Percentiles rank a stretch among this genome's conserved stretches.
phyloP scores from a whole-genome alignment of 2,113 vertebrate species.

The Anolis carolinensis region DNA sequence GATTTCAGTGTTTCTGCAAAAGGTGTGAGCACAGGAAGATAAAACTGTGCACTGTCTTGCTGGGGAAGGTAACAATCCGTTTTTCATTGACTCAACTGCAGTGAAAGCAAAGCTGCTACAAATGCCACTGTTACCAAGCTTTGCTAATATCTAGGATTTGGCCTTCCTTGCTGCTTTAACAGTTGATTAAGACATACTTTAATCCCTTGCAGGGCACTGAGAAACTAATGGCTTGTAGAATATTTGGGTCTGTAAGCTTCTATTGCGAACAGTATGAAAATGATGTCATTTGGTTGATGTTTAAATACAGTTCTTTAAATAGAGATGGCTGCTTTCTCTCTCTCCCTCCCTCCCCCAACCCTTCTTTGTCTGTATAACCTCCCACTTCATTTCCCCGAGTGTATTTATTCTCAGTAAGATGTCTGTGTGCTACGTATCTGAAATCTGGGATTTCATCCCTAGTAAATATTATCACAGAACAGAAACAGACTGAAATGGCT shows the following conservation, averaged over 20 bases:
- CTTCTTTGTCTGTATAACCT: slow-evolving; percentile 54
- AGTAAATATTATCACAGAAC: slow-evolving; percentile 64
- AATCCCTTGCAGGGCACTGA: slow-evolving; percentile 61
- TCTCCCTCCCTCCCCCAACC: slow-evolving; percentile 6
- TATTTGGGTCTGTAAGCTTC: slow-evolving; percentile 69
- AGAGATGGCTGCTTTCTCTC: slow-evolving; percentile 39
- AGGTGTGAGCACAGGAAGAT: not conserved
- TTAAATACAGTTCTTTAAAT: slow-evolving; percentile 58
- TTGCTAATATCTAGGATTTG: slow-evolving; percentile 57
- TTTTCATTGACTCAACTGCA: not conserved
- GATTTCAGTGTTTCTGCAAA: slow-evolving; percentile 15
- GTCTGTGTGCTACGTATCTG: slow-evolving; percentile 51
- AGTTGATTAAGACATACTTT: slow-evolving; percentile 73
- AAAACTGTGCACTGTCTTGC: not conserved
- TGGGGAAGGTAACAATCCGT: not conserved
- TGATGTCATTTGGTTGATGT: slow-evolving; percentile 60
- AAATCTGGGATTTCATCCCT: slow-evolving; percentile 63
- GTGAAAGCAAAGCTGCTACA: slow-evolving; percentile 19
- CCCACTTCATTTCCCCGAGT: slow-evolving; percentile 36
- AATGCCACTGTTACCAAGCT: slow-evolving; percentile 42
- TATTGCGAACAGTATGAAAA: slow-evolving; percentile 61
- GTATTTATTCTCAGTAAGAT: slow-evolving; percentile 51
- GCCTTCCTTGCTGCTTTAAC: slow-evolving; percentile 58
- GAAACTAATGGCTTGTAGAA: slow-evolving; percentile 68
- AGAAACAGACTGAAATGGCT: slow-evolving; percentile 53